Conservation (phyloP, 64 coral and sea anemone genomes). For the Montipora cactus region DNA sequence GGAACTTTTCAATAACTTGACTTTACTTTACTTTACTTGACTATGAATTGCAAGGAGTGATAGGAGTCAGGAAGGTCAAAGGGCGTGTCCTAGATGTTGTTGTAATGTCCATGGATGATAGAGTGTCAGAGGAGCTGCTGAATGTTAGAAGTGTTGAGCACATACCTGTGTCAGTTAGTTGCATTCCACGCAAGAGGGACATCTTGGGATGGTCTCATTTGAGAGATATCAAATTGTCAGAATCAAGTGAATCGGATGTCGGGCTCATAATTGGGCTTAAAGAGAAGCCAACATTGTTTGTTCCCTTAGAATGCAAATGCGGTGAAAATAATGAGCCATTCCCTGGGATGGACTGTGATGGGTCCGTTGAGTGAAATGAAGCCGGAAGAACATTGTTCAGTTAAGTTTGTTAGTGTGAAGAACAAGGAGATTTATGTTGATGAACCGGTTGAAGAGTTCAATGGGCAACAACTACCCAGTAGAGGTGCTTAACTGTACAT, state of each 20-base stretch:
- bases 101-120: constrained; percentile 36
- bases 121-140: background rate
- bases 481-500: no score
- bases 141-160: constrained; percentile 33
- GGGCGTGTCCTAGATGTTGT: constrained; percentile 1
- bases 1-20: background rate
- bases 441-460: no score
- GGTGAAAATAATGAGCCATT: constrained; percentile 32
- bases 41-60: constrained; percentile 32
- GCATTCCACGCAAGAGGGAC: constrained; percentile 19
- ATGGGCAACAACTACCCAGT: no score
- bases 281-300: constrained; percentile 49
- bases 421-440: background rate
- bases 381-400: background rate
- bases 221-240: background rate
- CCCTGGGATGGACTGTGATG: constrained; percentile 41
- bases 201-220: constrained; percentile 14
- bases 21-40: no score
- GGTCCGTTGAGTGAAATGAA: background rate
- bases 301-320: constrained; percentile 38
- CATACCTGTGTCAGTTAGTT: constrained; percentile 14
- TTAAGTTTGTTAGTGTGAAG: background rate
- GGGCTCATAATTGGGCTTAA: constrained; percentile 68
- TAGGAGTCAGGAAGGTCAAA: constrained; percentile 37
- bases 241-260: constrained; percentile 3